A percentile compares a stretch with the other conserved stretches of the same genome.
Evolutionary conservation across 2,113 vertebrate genomes (phyloP).

Genomic region (Apteryx mantelli): DNA sequence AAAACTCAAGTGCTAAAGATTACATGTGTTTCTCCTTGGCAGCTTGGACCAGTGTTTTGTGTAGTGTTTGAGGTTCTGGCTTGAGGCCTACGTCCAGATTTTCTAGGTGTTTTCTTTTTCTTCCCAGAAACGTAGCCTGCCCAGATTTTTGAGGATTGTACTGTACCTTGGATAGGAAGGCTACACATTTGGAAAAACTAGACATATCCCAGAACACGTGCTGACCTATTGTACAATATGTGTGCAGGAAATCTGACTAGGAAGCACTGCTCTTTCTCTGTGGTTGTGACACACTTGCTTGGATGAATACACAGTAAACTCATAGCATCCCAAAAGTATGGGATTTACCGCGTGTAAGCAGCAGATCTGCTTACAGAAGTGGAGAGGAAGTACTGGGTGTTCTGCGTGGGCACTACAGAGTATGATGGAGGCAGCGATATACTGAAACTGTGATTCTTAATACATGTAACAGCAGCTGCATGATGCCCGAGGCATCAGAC

Average conservation of each 20-base stretch:
- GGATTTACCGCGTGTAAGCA: not conserved
- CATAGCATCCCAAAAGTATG: not conserved
- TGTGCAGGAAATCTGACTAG: conserved; percentile 3
- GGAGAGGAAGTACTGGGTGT: not conserved
- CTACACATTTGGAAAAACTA: not conserved
- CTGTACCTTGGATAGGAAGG: not conserved
- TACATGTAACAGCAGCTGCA: not conserved
- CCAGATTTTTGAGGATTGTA: not conserved
- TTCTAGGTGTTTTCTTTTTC: not conserved
- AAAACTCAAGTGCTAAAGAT: not conserved
- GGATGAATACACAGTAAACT: not conserved
- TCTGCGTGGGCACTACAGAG: not conserved
- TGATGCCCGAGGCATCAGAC: not conserved
- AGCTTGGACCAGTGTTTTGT: not conserved
- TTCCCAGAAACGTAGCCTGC: not conserved
- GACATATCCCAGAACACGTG: not conserved
- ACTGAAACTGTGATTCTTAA: not conserved
- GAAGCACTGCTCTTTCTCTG: not conserved
- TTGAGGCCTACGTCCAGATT: not conserved
- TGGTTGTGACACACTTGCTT: not conserved
- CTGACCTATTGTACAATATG: conserved; percentile 32
- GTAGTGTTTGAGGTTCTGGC: not conserved
- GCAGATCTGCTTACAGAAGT: not conserved
- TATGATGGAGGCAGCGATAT: not conserved
- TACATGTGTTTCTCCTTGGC: not conserved